phyloP scores from a whole-genome alignment of 2,888 invertebrate species.

The Volucella zonaria region DNA sequence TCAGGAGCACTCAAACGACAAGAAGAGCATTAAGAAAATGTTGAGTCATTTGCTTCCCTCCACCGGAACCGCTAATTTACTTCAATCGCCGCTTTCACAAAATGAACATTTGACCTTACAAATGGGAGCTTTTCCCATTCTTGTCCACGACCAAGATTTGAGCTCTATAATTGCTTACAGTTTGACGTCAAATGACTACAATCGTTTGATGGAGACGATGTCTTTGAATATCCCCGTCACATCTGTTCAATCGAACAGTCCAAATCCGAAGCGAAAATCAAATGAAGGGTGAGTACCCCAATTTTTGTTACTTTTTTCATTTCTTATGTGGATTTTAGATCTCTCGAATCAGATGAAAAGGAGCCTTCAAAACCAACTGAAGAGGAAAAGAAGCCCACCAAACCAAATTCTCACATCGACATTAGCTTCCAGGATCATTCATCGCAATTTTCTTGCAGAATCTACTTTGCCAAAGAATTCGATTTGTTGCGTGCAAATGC shows the following conservation, averaged over 20 bases:
- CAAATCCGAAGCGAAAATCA: slow-evolving; percentile 79
- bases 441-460: slow-evolving; percentile 93
- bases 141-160: slow-evolving; percentile 91
- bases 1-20: slow-evolving; percentile 80
- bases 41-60: slow-evolving; percentile 87
- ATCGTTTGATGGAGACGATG: slow-evolving; percentile 84
- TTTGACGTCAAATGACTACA: slow-evolving; percentile 89
- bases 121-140: slow-evolving; percentile 85
- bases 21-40: slow-evolving; percentile 87
- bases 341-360: slow-evolving; percentile 77
- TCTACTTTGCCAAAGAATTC: slow-evolving; percentile 96
- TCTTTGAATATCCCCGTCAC: slow-evolving; percentile 25
- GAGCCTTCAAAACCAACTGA: slow-evolving; percentile 47
- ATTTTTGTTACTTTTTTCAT: slow-evolving; percentile 8
- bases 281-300: slow-evolving; percentile 77
- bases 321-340: slow-evolving; percentile 36
- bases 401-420: slow-evolving; percentile 83
- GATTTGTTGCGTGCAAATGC: slow-evolving; percentile 87
- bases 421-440: slow-evolving; percentile 86
- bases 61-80: slow-evolving; percentile 81
- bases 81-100: slow-evolving; percentile 85
- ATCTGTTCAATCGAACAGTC: slow-evolving; percentile 77
- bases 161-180: slow-evolving; percentile 94
- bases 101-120: slow-evolving; percentile 89
- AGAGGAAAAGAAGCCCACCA: slow-evolving; percentile 76